phyloP scores from a whole-genome alignment of 2,888 invertebrate species.

The Coenonympha arcania region DNA sequence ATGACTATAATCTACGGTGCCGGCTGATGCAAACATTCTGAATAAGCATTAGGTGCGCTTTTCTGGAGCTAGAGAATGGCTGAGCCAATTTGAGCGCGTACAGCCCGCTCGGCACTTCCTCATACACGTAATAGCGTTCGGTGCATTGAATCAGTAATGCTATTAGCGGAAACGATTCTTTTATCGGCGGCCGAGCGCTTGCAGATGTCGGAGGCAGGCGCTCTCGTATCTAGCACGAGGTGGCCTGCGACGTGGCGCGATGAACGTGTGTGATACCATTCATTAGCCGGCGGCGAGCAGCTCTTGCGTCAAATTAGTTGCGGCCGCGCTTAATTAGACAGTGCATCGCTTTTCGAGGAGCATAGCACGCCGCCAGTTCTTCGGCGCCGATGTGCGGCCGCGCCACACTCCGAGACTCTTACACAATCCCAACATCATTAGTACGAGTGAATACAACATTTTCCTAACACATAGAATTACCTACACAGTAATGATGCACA shows the following conservation, averaged over 20 bases:
- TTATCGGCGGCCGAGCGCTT: conserved; percentile 49
- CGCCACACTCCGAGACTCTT: conserved; percentile 20
- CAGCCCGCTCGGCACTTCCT: conserved; percentile 28
- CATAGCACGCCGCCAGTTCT: conserved; percentile 28
- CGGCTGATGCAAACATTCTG: conserved; percentile 51
- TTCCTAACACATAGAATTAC: conserved; percentile 17
- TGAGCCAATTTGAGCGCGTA: conserved; percentile 35
- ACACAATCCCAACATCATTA: conserved; percentile 28
- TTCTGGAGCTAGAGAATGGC: conserved; percentile 43
- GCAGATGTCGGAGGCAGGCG: conserved; percentile 50
- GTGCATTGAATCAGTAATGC: conserved; percentile 27
- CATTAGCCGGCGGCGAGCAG: conserved; percentile 61
- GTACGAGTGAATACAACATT: conserved; percentile 25
- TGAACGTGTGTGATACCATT: conserved; percentile 73
- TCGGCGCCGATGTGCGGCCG: conserved; percentile 23
- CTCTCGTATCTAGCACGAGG: conserved; percentile 41
- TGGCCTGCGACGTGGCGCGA: conserved; percentile 51
- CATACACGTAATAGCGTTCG: conserved; percentile 25
- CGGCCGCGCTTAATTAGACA: conserved; percentile 66
- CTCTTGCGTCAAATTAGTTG: conserved; percentile 70
- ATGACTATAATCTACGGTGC: conserved; percentile 61
- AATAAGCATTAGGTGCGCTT: conserved; percentile 53
- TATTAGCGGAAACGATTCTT: conserved; percentile 40
- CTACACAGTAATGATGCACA: conserved; percentile 16
- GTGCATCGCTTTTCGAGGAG: conserved; percentile 28